phyloP scores from a whole-genome alignment of 2,888 invertebrate species.

The Salticus scenicus region DNA sequence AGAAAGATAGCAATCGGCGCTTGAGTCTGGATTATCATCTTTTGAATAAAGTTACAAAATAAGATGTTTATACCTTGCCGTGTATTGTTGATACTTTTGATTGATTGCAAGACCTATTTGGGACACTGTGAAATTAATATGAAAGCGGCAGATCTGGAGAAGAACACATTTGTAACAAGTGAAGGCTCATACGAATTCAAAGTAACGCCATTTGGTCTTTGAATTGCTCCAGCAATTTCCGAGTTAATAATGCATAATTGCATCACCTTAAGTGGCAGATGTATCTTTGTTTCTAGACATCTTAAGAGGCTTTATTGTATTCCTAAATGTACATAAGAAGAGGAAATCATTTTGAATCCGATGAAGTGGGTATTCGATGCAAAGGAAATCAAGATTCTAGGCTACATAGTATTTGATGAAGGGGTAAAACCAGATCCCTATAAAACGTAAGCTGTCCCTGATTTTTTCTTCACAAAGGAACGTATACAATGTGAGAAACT shows the following conservation, averaged over 20 bases:
- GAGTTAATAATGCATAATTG: conserved; percentile 56
- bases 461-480: conserved; percentile 54
- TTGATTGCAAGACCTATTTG: background rate
- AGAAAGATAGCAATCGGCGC: background rate
- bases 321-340: conserved; percentile 37
- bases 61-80: conserved; percentile 2
- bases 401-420: conserved; percentile 38
- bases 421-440: conserved; percentile 12
- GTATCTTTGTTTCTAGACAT: conserved; percentile 68
- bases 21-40: background rate
- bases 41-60: background rate
- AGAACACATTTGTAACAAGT: too few species aligned
- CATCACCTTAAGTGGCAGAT: conserved; percentile 66
- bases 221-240: too few species aligned
- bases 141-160: conserved; percentile 72
- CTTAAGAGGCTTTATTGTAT: conserved; percentile 72
- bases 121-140: conserved; percentile 22
- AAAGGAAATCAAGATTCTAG: conserved; percentile 46
- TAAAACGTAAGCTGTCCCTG: background rate
- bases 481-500: background rate
- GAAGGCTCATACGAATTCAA: too few species aligned
- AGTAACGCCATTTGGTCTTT: too few species aligned
- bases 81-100: conserved; percentile 6
- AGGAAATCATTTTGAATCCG: conserved; percentile 68
- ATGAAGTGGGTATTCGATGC: conserved; percentile 70